Percentiles rank a stretch among this genome's conserved stretches.
Conservation (phyloP, 1,140 invertebrate species). For the Pseudomyrmex dendroicus region DNA sequence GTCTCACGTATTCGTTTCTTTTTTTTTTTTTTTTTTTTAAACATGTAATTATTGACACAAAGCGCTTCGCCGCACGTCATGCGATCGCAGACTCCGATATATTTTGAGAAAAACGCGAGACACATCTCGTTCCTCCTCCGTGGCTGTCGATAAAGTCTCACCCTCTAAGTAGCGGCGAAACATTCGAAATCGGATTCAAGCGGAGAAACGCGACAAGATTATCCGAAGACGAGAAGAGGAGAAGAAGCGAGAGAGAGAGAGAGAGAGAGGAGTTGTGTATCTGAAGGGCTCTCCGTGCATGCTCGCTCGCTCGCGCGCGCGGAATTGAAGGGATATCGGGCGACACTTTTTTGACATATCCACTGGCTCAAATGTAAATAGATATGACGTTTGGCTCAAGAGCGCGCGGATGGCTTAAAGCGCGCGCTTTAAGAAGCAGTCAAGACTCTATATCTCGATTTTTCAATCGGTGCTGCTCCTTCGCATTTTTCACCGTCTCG, state of each 20-base stretch:
- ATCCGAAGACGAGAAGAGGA: background rate
- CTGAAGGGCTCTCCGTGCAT: conserved; percentile 1
- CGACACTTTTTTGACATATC: conserved; percentile 53
- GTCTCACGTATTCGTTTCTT: too few relatives aligned
- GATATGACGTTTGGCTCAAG: conserved; percentile 42
- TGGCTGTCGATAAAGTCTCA: background rate
- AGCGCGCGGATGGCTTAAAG: conserved; percentile 17
- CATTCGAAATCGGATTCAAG: conserved; percentile 41
- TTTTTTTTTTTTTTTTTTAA: too few relatives aligned
- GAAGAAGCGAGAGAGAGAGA: too few relatives aligned
- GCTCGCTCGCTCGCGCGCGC: background rate
- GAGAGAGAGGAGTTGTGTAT: background rate
- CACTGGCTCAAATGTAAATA: conserved; percentile 56
- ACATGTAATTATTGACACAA: too few relatives aligned
- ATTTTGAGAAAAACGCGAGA: too few relatives aligned
- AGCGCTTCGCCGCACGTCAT: too few relatives aligned
- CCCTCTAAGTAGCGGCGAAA: background rate
- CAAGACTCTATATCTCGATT: conserved; percentile 27
- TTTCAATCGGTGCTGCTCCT: conserved; percentile 11
- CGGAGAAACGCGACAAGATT: conserved; percentile 21
- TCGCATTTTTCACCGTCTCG: background rate
- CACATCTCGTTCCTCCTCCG: background rate
- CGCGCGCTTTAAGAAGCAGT: conserved; percentile 17
- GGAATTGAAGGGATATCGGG: conserved; percentile 15
- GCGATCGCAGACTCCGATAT: background rate